Base-by-base conservation (phyloP, 1,140 invertebrate species). In the Drosophila seguyi region DNA sequence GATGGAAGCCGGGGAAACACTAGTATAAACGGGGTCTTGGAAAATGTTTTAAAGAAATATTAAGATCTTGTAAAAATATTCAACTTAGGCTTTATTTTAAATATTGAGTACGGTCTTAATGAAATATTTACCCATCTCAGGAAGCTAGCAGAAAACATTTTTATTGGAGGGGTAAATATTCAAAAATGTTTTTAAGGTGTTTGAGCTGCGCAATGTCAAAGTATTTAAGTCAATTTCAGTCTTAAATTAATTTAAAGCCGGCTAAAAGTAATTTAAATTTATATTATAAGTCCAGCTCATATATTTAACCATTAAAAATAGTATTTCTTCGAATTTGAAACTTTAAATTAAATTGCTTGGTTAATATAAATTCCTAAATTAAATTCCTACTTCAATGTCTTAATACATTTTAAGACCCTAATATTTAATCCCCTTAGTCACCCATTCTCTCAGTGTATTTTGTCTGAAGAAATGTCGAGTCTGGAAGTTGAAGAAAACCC, bases 401-500 rank as follows among this genome's bases (percentile, higher is more conserved):
- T 13, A 34, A 0, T 0, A 2, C 4, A 4, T 20, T 2, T 8
- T 16, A 22, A 7, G 16, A 14, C 13, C 2, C 7, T 6, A 11
- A 18, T 6, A 5, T 6, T 22, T 13, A 7, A 11, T 16, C 2
- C 14, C 6, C 13, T 22, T 11, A 11, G 1, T n/a, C 3, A 38
- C 29, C 18, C 2, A n/a, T 61, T 63, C 20, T 22, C 7, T 0
- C 38, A 18, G 61, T 69, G 66, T 25, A 53, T 4, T n/a, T 52
- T 34, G 31, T n/a, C 4, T 36, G 44, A 16, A 18, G 18, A 57
- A 60, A 50, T n/a, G n/a, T n/a, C n/a, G n/a, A 39, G 47, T 65
- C 29, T 41, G 34, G 18, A 55, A 52, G 39, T 48, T 25, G 27
- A 90, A 77, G 65, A 78, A 81, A 85, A 90, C 50, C 16, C 78